Base-by-base conservation (phyloP, 2,113 vertebrate genomes). In the Mesocricetus auratus region DNA sequence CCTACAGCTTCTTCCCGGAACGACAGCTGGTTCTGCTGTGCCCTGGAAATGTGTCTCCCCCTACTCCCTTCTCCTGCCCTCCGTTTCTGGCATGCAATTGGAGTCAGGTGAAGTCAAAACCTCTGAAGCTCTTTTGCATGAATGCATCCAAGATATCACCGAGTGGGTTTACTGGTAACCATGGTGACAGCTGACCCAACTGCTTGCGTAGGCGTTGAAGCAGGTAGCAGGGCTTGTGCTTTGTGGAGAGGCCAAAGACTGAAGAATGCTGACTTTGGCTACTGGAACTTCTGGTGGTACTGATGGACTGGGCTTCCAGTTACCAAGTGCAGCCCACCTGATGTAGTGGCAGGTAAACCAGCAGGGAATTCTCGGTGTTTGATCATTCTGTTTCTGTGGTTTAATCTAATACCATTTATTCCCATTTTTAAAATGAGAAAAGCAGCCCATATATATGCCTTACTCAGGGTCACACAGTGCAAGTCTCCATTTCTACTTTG, bases 111-210 rank as follows among this genome's bases (percentile, higher is more conserved):
- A 92, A 68, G 58, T 24, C 33, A 19, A 56, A 58, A 56, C 87
- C 62, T 96, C 79, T 87, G 71, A 93, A 91, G 62, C 73, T 53
- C 26, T 39, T 68, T 66, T 92, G 64, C 83, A 73, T 91, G 91
- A 83, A 78, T 91, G 86, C 77, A 78, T 85, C 53, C 45, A 92
- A 66, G 90, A 94, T 68, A 73, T 62, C 68, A 33, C 42, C 12
- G 78, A 97, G 62, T 88, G 90, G 89, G 66, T 85, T 94, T 92
- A 56, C 74, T 81, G 93, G 90, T 96, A 88, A 93, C 94, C 79
- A 82, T 95, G 92, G 97, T 86, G 95, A 96, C 60, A 83, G 66
- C 79, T 91, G 86, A 94, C 79, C 64, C 92, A 89, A 53, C 87
- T 66, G 86, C 86, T 71, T 82, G 86, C 0, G 2, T 88, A 93